Evolutionary conservation across 1,140 invertebrate species (phyloP).

Genomic region (Zaprionus lachaisei): DNA sequence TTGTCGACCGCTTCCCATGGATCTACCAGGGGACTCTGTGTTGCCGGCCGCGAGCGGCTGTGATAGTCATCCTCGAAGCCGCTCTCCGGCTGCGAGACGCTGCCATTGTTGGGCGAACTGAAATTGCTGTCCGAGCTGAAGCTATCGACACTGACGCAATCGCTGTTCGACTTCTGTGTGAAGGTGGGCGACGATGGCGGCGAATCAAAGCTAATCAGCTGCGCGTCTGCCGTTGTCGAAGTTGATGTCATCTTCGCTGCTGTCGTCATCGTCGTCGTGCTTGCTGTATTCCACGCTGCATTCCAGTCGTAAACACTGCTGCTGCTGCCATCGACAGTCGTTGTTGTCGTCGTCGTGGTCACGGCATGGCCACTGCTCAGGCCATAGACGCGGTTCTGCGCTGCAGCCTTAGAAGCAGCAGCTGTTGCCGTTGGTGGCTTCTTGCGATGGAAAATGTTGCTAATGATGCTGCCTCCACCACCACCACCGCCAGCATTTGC

Average conservation of each 20-base stretch:
- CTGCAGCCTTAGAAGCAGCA: constrained; percentile 81
- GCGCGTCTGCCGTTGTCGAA: constrained; percentile 61
- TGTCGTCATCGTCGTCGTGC: constrained; percentile 31
- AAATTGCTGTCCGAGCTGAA: constrained; percentile 88
- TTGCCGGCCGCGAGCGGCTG: constrained; percentile 83
- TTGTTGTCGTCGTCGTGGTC: constrained; percentile 36
- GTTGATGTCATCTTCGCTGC: constrained; percentile 22
- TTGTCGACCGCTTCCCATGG: constrained; percentile 86
- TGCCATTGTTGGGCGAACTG: constrained; percentile 86
- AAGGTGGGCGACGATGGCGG: constrained; percentile 90
- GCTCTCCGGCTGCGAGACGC: constrained; percentile 90
- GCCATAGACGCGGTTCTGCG: constrained; percentile 84
- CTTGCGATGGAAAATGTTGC: constrained; percentile 82
- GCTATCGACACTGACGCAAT: constrained; percentile 90
- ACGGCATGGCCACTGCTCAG: constrained; percentile 84
- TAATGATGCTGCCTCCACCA: constrained; percentile 74
- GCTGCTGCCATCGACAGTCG: constrained; percentile 9
- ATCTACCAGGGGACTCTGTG: constrained; percentile 84
- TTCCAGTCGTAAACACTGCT: constrained; percentile 64
- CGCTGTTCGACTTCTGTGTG: constrained; percentile 89
- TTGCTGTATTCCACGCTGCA: constrained; percentile 69
- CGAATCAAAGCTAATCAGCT: constrained; percentile 87
- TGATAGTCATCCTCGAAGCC: constrained; percentile 92
- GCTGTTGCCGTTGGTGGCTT: constrained; percentile 54
- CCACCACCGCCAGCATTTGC: constrained; percentile 1